phyloP scores from a whole-genome alignment of 2,888 invertebrate species.

The Pollenia labialis region DNA sequence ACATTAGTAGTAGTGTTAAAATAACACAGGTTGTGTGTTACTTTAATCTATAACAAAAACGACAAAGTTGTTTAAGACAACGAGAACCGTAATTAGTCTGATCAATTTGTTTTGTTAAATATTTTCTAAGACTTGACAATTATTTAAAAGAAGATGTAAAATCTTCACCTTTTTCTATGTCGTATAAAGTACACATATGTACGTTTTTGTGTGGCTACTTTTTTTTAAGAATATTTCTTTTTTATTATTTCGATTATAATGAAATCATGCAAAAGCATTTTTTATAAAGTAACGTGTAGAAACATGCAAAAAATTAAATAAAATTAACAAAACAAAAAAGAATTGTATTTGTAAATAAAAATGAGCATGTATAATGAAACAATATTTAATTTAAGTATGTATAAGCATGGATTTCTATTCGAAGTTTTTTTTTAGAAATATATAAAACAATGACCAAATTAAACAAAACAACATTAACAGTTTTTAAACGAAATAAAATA shows the following conservation, averaged over 20 bases:
- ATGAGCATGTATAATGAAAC: constrained; percentile 49
- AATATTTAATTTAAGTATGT: constrained; percentile 32
- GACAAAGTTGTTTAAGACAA: no score
- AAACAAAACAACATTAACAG: constrained; percentile 35
- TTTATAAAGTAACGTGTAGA: constrained; percentile 8
- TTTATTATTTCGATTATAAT: neutral
- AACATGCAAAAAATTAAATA: constrained; percentile 34
- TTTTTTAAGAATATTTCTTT: neutral
- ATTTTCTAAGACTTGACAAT: no score
- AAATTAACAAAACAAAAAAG: constrained; percentile 53
- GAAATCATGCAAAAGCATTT: constrained; percentile 44
- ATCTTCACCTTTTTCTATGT: neutral
- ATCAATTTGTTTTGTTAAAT: no score
- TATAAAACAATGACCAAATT: constrained; percentile 8
- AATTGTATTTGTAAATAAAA: constrained; percentile 51
- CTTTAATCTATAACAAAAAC: no score
- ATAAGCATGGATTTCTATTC: constrained; percentile 41
- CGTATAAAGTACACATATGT: no score
- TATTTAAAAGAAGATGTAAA: no score
- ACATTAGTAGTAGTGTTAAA: no score
- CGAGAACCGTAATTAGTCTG: no score
- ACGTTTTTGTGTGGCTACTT: no score
- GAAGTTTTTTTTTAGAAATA: constrained; percentile 11
- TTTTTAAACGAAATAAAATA: constrained; percentile 23
- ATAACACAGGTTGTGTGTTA: no score